A percentile compares a stretch with the other conserved stretches of the same genome.
Conservation (phyloP, 2,888 invertebrate species). For the Peribatodes rhomboidaria region DNA sequence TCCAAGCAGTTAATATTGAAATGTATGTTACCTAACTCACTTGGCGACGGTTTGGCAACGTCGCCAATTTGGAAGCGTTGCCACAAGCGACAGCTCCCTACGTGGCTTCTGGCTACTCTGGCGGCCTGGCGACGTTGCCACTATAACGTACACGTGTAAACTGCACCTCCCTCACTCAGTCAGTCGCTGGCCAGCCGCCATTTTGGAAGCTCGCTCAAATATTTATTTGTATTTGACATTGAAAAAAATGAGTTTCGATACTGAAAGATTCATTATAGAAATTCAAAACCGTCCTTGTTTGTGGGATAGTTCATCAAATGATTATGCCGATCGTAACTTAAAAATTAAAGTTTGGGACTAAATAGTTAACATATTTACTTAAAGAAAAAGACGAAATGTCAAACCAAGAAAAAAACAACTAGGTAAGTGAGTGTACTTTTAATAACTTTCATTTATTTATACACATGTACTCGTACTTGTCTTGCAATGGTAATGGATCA, state of each 20-base stretch:
- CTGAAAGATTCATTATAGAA: conserved; percentile 17
- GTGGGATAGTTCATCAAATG: conserved; percentile 6
- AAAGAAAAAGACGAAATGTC: too few relatives aligned
- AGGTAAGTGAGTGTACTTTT: too few relatives aligned
- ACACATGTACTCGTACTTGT: too few relatives aligned
- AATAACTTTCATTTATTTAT: neutral
- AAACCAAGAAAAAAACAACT: too few relatives aligned
- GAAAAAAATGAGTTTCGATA: conserved; percentile 7
- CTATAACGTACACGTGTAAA: neutral
- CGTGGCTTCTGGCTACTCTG: conserved; percentile 4
- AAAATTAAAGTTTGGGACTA: too few relatives aligned
- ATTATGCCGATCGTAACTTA: too few relatives aligned
- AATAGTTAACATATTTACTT: too few relatives aligned
- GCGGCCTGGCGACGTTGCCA: too few relatives aligned
- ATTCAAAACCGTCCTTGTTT: conserved; percentile 12
- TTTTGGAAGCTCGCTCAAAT: conserved; percentile 1
- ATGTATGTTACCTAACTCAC: conserved; percentile 40
- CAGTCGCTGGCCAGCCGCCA: conserved; percentile 1
- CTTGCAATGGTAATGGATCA: too few relatives aligned
- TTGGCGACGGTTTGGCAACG: conserved; percentile 37
- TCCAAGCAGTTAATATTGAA: conserved; percentile 34
- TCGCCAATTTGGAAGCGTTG: conserved; percentile 35
- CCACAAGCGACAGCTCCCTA: conserved; percentile 20
- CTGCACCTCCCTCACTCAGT: conserved; percentile 11
- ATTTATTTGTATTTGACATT: neutral